phyloP scores from a whole-genome alignment of 2,888 invertebrate species.

The Meloe dianella region DNA sequence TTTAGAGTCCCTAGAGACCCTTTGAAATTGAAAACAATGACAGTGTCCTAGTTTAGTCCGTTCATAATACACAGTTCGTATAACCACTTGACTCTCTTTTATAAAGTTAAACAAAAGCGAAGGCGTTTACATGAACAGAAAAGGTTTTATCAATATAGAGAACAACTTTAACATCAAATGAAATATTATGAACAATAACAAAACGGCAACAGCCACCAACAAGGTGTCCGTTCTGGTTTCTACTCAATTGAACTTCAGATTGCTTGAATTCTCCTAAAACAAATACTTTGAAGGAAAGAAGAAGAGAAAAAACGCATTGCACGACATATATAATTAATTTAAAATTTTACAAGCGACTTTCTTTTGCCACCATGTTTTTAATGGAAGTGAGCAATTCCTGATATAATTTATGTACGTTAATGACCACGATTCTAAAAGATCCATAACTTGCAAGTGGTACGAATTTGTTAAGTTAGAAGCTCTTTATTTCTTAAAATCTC shows the following conservation, averaged over 20 bases:
- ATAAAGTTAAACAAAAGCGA: background rate
- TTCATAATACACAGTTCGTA: slow-evolving; percentile 4
- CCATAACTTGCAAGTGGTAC: slow-evolving; percentile 27
- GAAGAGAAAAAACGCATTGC: background rate
- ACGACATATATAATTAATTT: slow-evolving; percentile 21
- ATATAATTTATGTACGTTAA: slow-evolving; percentile 23
- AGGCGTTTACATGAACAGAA: background rate
- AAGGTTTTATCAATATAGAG: background rate
- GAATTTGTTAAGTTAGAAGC: slow-evolving; percentile 31
- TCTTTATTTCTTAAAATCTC: background rate
- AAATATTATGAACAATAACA: slow-evolving; percentile 6
- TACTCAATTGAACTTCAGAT: background rate
- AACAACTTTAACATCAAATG: background rate
- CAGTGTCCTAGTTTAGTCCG: background rate
- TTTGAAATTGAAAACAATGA: slow-evolving; percentile 8
- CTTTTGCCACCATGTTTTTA: slow-evolving; percentile 12
- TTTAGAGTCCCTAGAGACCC: background rate
- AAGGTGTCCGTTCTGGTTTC: background rate
- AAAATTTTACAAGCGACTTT: slow-evolving; percentile 27
- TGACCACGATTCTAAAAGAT: slow-evolving; percentile 11
- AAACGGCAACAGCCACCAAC: background rate
- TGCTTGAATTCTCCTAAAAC: background rate
- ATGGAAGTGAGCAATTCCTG: background rate
- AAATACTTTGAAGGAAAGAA: background rate
- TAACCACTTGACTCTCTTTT: slow-evolving; percentile 4